Evolutionary conservation across 2,797 vertebrate species (phyloP).

Genomic region (Tapirus indicus): DNA sequence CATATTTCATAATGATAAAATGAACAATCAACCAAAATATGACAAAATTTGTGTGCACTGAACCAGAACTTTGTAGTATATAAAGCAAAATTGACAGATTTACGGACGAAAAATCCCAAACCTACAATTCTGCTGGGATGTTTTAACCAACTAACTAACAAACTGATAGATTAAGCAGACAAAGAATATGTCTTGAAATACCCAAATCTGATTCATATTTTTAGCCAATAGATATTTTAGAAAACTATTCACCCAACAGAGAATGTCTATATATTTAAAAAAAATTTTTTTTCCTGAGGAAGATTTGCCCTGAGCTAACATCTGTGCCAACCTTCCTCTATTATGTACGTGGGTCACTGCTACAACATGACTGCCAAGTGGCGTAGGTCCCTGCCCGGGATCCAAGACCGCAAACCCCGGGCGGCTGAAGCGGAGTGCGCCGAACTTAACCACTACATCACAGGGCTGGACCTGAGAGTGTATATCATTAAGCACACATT

Average conservation of each 20-base stretch:
- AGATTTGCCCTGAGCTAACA: too few species aligned
- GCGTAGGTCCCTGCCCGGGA: too few species aligned
- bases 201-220: not conserved
- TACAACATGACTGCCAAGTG: too few species aligned
- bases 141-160: constrained; percentile 22
- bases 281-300: too few species aligned
- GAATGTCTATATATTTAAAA: not conserved
- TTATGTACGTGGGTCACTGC: too few species aligned
- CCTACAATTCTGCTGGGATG: not conserved
- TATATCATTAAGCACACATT: not conserved
- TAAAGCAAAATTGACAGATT: constrained; percentile 23
- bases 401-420: too few species aligned
- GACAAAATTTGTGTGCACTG: not conserved
- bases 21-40: constrained; percentile 24
- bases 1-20: constrained; percentile 9
- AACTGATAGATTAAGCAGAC: not conserved
- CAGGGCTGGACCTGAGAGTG: too few species aligned
- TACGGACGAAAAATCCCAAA: not conserved
- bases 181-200: not conserved
- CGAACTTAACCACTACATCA: too few species aligned
- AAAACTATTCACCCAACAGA: not conserved
- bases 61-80: not conserved
- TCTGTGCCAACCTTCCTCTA: too few species aligned
- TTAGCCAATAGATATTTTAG: not conserved
- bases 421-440: too few species aligned